These are phyloP conservation scores for Caenorhabditis virilis DNA, from an alignment of 2,888 invertebrate species.

Conservation along the genomic window DNA sequence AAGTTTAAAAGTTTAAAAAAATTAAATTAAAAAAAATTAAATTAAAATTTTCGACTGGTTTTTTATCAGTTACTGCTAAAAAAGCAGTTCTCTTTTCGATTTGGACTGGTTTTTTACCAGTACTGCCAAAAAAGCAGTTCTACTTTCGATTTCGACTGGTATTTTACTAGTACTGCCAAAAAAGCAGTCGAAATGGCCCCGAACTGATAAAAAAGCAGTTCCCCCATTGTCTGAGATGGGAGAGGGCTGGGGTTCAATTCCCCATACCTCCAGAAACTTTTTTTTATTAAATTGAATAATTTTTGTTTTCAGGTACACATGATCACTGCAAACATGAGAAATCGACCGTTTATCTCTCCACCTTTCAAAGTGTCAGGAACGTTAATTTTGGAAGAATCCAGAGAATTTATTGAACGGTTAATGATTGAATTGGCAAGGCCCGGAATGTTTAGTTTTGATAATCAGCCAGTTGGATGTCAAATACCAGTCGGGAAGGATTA, in stretches of 20 bases:
- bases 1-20: no score
- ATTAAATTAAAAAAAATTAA: no score
- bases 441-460: conserved; percentile 37
- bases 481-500: conserved; percentile 39
- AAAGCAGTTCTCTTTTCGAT: no score
- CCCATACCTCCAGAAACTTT: conserved; percentile 48
- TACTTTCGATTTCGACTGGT: no score
- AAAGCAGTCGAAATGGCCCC: no score
- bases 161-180: no score
- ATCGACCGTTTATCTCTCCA: conserved; percentile 45
- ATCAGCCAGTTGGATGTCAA: conserved; percentile 31
- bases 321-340: conserved; percentile 49
- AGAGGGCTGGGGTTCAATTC: conserved; percentile 57
- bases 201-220: no score
- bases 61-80: no score
- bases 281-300: conserved; percentile 5
- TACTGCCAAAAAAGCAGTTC: no score
- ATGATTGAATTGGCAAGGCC: conserved; percentile 10
- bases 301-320: conserved; percentile 32
- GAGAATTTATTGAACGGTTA: conserved; percentile 32
- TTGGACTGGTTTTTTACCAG: no score
- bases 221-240: no score
- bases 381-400: conserved; percentile 31
- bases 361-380: conserved; percentile 37
- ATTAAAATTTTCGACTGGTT: no score